These are phyloP conservation scores for Crossaster papposus DNA, from an alignment of 53 echinoderm and acorn worm species.

Conservation along the genomic window DNA sequence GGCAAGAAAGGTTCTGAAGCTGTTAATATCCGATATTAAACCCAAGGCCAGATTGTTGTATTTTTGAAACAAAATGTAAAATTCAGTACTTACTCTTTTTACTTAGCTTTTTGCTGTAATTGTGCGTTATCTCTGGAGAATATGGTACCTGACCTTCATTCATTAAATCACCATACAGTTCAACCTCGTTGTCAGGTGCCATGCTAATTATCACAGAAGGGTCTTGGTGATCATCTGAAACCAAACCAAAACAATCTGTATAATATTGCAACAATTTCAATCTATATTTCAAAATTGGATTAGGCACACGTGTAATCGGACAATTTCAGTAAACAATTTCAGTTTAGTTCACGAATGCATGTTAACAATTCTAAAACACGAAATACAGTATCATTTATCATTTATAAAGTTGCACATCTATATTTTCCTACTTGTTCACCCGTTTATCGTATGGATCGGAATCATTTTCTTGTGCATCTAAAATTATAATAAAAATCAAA, in stretches of 20 bases:
- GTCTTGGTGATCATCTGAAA: constrained; percentile 19
- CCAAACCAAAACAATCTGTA: too few relatives aligned
- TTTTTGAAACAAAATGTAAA: neutral
- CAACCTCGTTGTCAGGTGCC: constrained; percentile 53
- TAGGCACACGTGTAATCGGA: too few relatives aligned
- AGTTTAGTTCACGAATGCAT: too few relatives aligned
- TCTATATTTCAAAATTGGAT: too few relatives aligned
- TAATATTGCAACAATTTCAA: too few relatives aligned
- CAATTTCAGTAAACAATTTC: too few relatives aligned
- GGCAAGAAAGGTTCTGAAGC: neutral
- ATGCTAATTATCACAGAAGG: constrained; percentile 35
- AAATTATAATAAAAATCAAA: constrained; percentile 4
- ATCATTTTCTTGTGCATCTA: constrained; percentile 45
- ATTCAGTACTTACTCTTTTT: constrained; percentile 28
- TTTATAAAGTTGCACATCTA: neutral
- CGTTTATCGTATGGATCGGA: constrained; percentile 31
- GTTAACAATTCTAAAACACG: too few relatives aligned
- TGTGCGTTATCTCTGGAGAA: constrained; percentile 35
- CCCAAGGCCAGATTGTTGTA: neutral
- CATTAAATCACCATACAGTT: constrained; percentile 43
- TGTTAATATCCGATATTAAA: neutral
- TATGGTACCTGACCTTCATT: constrained; percentile 36
- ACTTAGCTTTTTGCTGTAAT: constrained; percentile 52
- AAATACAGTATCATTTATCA: neutral
- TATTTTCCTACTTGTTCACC: neutral